Evolutionary conservation across 1,140 invertebrate genomes (phyloP).

Genomic region (Drosophila lacteicornis): DNA sequence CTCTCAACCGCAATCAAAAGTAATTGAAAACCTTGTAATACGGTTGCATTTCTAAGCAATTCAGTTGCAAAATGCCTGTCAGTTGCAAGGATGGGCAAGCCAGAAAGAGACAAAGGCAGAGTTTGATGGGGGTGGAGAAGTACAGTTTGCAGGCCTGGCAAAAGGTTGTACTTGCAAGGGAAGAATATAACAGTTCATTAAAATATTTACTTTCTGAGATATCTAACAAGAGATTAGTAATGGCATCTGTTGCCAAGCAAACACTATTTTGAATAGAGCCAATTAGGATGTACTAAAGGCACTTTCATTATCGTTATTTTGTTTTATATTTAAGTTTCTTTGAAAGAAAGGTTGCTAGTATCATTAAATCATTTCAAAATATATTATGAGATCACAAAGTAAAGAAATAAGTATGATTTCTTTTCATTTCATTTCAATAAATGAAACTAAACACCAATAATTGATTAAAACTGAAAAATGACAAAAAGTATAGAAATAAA

Average conservation of each 20-base stretch:
- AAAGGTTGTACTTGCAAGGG: not conserved
- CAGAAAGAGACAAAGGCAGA: not conserved
- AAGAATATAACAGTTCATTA: not conserved
- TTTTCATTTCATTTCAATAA: too few relatives aligned
- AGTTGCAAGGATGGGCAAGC: constrained; percentile 16
- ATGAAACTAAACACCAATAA: too few relatives aligned
- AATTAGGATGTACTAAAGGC: not conserved
- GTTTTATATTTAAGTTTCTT: not conserved
- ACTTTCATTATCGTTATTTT: not conserved
- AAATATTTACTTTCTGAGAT: not conserved
- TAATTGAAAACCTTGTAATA: constrained; percentile 32
- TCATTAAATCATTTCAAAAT: too few relatives aligned
- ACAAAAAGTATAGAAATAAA: too few relatives aligned
- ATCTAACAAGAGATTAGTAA: not conserved
- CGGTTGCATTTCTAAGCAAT: constrained; percentile 37
- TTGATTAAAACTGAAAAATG: too few relatives aligned
- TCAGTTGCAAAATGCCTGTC: not conserved
- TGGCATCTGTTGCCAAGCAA: not conserved
- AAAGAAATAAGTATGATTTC: too few relatives aligned
- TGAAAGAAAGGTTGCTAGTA: too few relatives aligned
- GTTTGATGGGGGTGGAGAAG: not conserved
- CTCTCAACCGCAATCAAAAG: constrained; percentile 16
- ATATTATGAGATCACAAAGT: too few relatives aligned
- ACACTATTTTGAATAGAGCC: not conserved
- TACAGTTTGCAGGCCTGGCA: not conserved